Conservation (phyloP, 2,113 vertebrate species). For the Entelurus aequoreus region DNA sequence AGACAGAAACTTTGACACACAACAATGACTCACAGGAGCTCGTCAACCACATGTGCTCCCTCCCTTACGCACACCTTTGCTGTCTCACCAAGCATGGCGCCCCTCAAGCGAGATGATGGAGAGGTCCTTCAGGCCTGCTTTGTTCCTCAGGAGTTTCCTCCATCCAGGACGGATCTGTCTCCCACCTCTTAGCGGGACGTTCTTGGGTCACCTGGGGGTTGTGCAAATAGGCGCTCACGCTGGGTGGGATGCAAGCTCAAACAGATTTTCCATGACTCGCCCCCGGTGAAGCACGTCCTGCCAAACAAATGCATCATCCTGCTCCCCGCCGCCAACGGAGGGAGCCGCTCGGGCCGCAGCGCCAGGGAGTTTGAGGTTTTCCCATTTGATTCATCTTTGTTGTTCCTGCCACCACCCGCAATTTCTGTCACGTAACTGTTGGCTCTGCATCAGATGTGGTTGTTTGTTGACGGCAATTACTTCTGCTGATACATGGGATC, state of each 20-base stretch:
- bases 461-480: conserved; percentile 40
- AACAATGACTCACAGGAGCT: conserved; percentile 2
- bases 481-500: conserved; percentile 40
- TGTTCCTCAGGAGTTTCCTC: conserved; percentile 18
- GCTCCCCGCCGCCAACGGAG: conserved; percentile 9
- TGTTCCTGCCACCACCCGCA: conserved; percentile 13
- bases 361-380: conserved; percentile 20
- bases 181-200: neutral
- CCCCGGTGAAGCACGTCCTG: conserved; percentile 41
- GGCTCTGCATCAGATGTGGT: conserved; percentile 32
- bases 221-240: conserved; percentile 57
- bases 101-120: conserved; percentile 9
- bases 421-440: conserved; percentile 22
- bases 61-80: neutral
- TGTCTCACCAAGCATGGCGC: neutral
- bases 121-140: neutral
- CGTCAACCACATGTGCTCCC: neutral
- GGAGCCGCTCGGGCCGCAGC: conserved; percentile 38
- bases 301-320: conserved; percentile 53
- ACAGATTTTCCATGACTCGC: conserved; percentile 60
- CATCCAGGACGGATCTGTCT: conserved; percentile 23
- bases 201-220: conserved; percentile 49
- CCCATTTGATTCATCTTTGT: conserved; percentile 33
- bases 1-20: conserved; percentile 7
- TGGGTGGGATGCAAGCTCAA: conserved; percentile 65